These are phyloP conservation scores for Hiodon alosoides DNA, from an alignment of 2,113 vertebrate species.

Conservation along the genomic window DNA sequence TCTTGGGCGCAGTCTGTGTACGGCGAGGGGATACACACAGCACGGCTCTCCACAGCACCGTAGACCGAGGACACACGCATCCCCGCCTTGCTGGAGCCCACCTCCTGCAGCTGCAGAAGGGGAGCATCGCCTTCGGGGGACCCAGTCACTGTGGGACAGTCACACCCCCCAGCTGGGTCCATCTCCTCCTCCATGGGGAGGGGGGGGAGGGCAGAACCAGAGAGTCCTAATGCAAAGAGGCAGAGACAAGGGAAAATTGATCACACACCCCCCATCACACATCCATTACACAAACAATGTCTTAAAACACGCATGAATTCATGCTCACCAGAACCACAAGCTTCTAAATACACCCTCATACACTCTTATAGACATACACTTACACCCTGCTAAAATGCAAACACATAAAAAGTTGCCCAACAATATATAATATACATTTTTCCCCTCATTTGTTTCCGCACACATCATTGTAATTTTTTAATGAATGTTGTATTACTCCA, in stretches of 20 bases:
- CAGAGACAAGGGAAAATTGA: background rate
- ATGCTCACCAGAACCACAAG: no score
- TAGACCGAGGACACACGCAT: slow-evolving; percentile 64
- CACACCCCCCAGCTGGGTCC: background rate
- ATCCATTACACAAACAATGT: no score
- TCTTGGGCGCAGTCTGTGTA: slow-evolving; percentile 74
- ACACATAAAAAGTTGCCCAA: no score
- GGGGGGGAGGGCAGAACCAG: background rate
- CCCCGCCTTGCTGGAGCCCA: slow-evolving; percentile 61
- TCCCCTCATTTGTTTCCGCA: no score
- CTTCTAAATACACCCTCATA: no score
- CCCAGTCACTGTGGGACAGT: slow-evolving; percentile 46
- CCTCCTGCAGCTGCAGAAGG: slow-evolving; percentile 69
- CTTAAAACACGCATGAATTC: no score
- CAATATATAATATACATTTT: no score
- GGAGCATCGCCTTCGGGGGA: slow-evolving; percentile 66
- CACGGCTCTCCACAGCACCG: slow-evolving; percentile 66
- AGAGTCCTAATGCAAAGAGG: background rate
- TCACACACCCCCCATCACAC: background rate
- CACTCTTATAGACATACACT: no score
- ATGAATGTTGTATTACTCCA: no score
- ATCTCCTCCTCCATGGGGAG: slow-evolving; percentile 13
- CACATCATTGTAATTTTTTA: no score
- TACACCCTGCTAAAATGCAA: no score
- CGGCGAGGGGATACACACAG: slow-evolving; percentile 77